Evolutionary conservation across 1,140 invertebrate species (phyloP).

Genomic region (Brachionus asplanchnoidis): DNA sequence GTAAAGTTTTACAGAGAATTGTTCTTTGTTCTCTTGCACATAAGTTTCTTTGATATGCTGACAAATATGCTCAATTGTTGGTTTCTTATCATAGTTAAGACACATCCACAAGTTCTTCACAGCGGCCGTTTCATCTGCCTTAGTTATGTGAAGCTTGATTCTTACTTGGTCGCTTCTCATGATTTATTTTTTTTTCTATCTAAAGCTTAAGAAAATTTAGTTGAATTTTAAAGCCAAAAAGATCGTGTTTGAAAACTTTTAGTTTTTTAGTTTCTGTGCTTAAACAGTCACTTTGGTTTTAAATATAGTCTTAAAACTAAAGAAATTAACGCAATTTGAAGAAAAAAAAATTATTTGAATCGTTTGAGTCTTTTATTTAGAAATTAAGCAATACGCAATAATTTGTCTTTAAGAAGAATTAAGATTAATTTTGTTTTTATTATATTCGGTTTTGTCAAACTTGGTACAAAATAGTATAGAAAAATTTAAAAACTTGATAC

Average conservation of each 20-base stretch:
- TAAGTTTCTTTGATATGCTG: background rate
- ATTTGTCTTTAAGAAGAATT: background rate
- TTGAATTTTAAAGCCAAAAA: background rate
- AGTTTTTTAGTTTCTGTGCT: background rate
- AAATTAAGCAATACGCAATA: background rate
- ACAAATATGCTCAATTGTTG: slow-evolving; percentile 20
- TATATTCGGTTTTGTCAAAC: too few relatives aligned
- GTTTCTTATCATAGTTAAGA: slow-evolving; percentile 33
- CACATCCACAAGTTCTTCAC: slow-evolving; percentile 38
- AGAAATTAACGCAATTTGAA: background rate
- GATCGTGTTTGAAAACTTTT: background rate
- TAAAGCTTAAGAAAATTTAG: slow-evolving; percentile 23
- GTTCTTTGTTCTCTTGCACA: background rate
- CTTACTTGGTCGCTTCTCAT: slow-evolving; percentile 34
- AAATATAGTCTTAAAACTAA: background rate
- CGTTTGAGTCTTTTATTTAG: background rate
- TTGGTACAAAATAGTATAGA: too few relatives aligned
- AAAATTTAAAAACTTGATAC: too few relatives aligned
- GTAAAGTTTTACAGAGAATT: background rate
- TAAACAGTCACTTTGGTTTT: background rate
- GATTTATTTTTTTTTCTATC: background rate
- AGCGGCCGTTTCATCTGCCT: background rate
- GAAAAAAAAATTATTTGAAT: background rate
- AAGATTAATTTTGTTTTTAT: background rate
- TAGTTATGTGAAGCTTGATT: slow-evolving; percentile 19